These are phyloP conservation scores for Escarpia spicata DNA, from an alignment of 2,888 invertebrate species.

Conservation along the genomic window DNA sequence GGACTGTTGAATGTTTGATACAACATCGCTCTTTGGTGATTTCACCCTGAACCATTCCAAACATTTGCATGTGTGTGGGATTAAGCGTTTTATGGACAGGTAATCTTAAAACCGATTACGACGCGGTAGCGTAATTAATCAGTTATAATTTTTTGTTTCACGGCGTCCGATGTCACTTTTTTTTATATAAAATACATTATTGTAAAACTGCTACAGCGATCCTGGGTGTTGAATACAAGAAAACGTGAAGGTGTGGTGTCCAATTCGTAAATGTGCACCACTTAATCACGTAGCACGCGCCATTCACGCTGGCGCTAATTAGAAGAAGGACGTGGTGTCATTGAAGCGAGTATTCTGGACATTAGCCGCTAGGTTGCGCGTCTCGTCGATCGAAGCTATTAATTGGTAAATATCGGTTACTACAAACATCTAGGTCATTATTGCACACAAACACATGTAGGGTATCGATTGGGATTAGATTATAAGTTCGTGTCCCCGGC, in stretches of 20 bases:
- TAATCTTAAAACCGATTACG: not conserved
- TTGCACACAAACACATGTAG: not conserved
- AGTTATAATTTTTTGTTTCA: not conserved
- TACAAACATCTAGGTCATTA: constrained; percentile 16
- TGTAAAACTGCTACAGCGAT: not conserved
- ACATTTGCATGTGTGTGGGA: not conserved
- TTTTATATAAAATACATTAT: not conserved
- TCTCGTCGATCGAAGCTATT: not conserved
- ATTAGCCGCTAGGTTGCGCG: not conserved
- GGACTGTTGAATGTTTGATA: not conserved
- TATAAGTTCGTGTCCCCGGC: not conserved
- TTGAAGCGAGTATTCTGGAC: not conserved
- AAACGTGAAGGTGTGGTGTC: not conserved
- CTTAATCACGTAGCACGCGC: not conserved
- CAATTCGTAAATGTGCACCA: not conserved
- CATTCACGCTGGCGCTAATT: not conserved
- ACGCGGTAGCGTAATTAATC: not conserved
- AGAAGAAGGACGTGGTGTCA: not conserved
- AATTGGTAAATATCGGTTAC: constrained; percentile 4
- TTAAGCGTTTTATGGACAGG: not conserved
- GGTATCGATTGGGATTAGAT: not conserved
- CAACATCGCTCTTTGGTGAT: not conserved
- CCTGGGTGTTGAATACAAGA: not conserved
- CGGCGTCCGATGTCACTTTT: not conserved
- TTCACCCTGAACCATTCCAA: not conserved